phyloP scores from a whole-genome alignment of 2,797 vertebrate genomes.

The Gallinago stenura region DNA sequence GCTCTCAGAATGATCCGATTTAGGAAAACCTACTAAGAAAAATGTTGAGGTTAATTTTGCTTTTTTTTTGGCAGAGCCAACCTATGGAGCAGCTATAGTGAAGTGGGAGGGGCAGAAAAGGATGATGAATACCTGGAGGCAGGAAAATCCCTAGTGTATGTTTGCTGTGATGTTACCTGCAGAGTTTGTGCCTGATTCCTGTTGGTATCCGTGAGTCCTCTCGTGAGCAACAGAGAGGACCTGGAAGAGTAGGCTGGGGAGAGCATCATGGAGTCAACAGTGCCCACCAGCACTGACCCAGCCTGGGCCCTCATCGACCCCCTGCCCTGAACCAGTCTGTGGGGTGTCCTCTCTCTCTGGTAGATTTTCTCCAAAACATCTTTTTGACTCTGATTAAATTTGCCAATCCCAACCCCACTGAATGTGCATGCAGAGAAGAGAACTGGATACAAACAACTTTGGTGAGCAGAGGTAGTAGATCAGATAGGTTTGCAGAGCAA shows the following conservation, averaged over 20 bases:
- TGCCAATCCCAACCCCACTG: not conserved
- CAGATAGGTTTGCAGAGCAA: not conserved
- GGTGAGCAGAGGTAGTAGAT: not conserved
- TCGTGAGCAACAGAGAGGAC: not conserved
- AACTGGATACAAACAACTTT: not conserved
- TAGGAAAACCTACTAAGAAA: not conserved
- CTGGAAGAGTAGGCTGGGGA: not conserved
- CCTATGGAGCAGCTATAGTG: accelerated
- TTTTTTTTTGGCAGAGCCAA: not conserved
- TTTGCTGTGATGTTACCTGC: not conserved
- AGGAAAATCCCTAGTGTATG: not conserved
- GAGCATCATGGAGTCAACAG: not conserved
- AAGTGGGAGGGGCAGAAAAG: not conserved
- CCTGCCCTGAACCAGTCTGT: not conserved
- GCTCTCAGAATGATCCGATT: not conserved
- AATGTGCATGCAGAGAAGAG: not conserved
- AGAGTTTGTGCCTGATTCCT: not conserved
- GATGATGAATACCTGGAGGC: not conserved
- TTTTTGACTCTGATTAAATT: not conserved
- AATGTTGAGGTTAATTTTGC: not conserved
- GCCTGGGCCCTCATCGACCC: not conserved
- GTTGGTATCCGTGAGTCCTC: not conserved
- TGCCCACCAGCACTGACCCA: not conserved
- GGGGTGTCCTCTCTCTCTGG: not conserved
- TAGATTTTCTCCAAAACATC: not conserved